Evolutionary conservation across 37 sponge, comb jelly and placozoan species (phyloP), one percentile per base, ranked within the genome.

Genomic region (Diacarnus erythraeanus): DNA sequence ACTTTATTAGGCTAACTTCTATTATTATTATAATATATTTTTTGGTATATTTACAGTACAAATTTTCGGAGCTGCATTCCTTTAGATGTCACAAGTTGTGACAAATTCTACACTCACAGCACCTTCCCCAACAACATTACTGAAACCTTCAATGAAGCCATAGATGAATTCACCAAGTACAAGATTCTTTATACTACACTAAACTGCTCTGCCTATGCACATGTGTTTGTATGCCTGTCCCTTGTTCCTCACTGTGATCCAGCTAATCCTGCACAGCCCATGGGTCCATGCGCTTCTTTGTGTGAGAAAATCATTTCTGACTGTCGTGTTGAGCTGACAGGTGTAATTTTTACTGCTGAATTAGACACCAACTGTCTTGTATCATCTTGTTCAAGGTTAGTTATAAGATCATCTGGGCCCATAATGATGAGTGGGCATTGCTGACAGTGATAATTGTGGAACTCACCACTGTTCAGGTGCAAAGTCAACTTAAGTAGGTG

Each of bases 141-240:
- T 17, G 1, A 4, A 31, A 27, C 38, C 57, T 20, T 29, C 26
- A 36, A 70, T 9, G 64, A 5, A 9, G 61, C 79, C 0, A 33
- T 2, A 9, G 63, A 22, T 20, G 2, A 18, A 0, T 2, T 74
- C 22, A 3, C 0, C 0, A 0, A 17, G 31, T 79, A 85, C 74
- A 23, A 22, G 5, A 8, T 43, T 5, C 18, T 44, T n/a, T 42
- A n/a, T 40, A 43, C 31, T 17, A 10, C 2, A 30, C 21, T 58
- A 22, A 26, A 39, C 42, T 84, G 84, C 35, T 84, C 84, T 18
- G 2, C 2, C 2, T 70, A 59, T 26, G 30, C 56, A 2, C 10
- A 54, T 5, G 29, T 84, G 23, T 70, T 59, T 34, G 17, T 84
- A 15, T 84, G 84, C 77, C 71, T 77, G 44, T 36, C 84, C 44